Conservation (phyloP, 1,140 invertebrate species). For the Triops cancriformis region DNA sequence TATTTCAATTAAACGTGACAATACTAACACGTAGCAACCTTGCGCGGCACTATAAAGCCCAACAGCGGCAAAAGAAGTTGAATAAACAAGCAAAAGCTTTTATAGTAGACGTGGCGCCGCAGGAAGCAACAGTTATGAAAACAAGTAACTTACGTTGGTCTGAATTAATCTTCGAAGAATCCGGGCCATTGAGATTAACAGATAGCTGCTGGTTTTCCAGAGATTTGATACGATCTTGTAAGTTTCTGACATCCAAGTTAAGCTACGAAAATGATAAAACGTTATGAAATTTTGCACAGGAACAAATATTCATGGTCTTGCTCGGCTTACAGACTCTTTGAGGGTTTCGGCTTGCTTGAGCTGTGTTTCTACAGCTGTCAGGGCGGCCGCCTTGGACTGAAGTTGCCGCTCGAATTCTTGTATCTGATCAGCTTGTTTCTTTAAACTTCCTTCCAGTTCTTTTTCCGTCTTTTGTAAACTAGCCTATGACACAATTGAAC, state of each 20-base stretch:
- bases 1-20: background rate
- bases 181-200: background rate
- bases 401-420: background rate
- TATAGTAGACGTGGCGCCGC: background rate
- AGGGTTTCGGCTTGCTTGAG: background rate
- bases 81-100: too few relatives aligned
- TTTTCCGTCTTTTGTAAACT: slow-evolving; percentile 18
- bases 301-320: background rate
- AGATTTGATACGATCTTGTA: background rate
- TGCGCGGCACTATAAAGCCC: too few relatives aligned
- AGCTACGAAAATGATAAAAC: background rate
- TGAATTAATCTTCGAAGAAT: background rate
- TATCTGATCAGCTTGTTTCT: background rate
- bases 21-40: background rate
- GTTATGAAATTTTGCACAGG: background rate
- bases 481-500: background rate
- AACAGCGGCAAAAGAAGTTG: too few relatives aligned
- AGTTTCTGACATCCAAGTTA: background rate
- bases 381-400: background rate
- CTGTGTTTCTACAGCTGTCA: background rate
- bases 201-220: background rate
- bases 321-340: background rate
- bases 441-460: slow-evolving; percentile 5
- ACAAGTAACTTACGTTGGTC: background rate
- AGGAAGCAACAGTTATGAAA: background rate